Base-by-base conservation (phyloP, 2,113 vertebrate genomes). In the Phyllostomus discolor region DNA sequence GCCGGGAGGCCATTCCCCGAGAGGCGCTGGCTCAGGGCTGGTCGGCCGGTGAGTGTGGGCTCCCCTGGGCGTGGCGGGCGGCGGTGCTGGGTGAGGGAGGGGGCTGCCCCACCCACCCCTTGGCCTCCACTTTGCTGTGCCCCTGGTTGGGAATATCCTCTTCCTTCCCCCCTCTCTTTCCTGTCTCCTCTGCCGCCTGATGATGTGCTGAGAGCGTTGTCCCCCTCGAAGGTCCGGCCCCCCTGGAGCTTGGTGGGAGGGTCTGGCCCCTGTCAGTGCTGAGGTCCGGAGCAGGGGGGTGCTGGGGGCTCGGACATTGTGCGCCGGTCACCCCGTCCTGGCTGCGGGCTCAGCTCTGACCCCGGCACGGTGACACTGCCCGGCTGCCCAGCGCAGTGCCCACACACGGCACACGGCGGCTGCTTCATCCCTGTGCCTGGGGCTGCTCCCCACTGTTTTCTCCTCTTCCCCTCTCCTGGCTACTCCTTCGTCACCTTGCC, bases 1-100 rank as follows among this genome's bases (percentile, higher is more conserved):
- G 98, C 99, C 0, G 99, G 99, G 54, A 98, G 98, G 80, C 99
- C 99, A 0, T 98, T 99, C 67, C 99, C 99, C 0, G 98, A 99
- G 10, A 98, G 99, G 85, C 98, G 89, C 95, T 99, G 99, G 99
- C 98, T 99, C 52, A 98, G 98, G 94, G 98, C 99, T 0, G 98
- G 99, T 90, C 98, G 94, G 80, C 98, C 83, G 7, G 99, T 99
- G 98, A 99, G 98, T 80, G 0, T 46, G 31, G 79, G 28, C 48
- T 16, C 50, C 46, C 10, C 24, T 0, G 0, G 0, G 0, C 6
- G 52, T 0, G 0, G 31, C 0, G 57, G 57, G 17, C 8, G 0
- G 0, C 4, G 88, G 57, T 1, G 2, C 38, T 1, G 10, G 35
- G 10, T 4, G 5, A 24, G 3, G 0, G 2, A 48, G 12, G 2